phyloP scores from a whole-genome alignment of 2,888 invertebrate species.

The Beris morrisii region DNA sequence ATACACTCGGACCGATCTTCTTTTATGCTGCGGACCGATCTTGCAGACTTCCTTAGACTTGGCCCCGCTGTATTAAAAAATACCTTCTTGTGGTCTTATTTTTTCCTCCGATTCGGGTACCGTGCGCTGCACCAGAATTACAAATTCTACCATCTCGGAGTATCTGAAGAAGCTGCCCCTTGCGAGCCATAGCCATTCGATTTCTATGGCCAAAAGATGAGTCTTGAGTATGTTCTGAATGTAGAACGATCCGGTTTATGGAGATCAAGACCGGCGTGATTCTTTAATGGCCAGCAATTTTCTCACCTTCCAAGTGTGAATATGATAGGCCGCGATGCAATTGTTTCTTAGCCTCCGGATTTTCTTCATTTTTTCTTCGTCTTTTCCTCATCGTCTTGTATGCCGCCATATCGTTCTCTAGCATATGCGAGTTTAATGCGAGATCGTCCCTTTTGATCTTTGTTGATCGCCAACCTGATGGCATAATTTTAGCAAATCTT shows the following conservation, averaged over 20 bases:
- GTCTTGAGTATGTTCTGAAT: no score
- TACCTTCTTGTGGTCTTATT: no score
- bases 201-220: no score
- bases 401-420: constrained; percentile 12
- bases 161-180: no score
- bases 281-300: constrained; percentile 58
- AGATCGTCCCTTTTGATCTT: constrained; percentile 31
- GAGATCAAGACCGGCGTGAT: constrained; percentile 39
- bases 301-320: constrained; percentile 58
- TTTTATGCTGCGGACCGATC: constrained; percentile 11
- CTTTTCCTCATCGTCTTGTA: constrained; percentile 2
- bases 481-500: constrained; percentile 53
- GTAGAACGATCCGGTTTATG: neutral
- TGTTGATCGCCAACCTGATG: constrained; percentile 46
- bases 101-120: neutral
- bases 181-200: no score
- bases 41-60: constrained; percentile 15
- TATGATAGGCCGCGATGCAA: constrained; percentile 50
- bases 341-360: constrained; percentile 41
- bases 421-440: constrained; percentile 10
- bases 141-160: neutral
- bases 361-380: constrained; percentile 22
- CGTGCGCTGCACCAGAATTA: constrained; percentile 13
- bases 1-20: constrained; percentile 8
- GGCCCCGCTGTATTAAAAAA: no score